Evolutionary conservation across 2,797 vertebrate species (phyloP), one percentile per base, ranked within the genome.

Genomic region (Lemur catta): DNA sequence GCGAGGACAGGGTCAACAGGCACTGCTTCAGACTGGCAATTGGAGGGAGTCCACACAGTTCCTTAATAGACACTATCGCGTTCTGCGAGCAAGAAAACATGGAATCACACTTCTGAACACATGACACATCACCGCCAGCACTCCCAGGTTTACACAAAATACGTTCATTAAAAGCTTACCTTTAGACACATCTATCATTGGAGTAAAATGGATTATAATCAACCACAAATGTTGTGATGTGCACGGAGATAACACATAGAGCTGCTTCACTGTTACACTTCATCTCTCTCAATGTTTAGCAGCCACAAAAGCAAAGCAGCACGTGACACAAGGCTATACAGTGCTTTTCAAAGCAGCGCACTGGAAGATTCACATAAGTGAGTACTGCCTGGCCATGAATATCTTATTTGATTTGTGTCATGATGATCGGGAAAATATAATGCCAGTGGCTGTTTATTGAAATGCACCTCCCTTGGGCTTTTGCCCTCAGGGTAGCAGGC

Each of bases 1-100:
- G 98, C 0, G 99, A 99, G 95, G 99, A 99, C 98, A 99, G 98
- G 52, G 99, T 99, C 98, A 99, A 98, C 98, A 99, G 99, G 98
- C 99, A 99, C 98, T 99, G 99, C 98, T 99, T 99, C 95, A 99
- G 98, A 97, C 99, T 99, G 88, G 99, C 99, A 89, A 99, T 99
- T 26, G 99, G 98, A 81, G 99, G 99, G 97, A 99, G 99, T 98
- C 99, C 99, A 61, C 99, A 99, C 96, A 99, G 99, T 98, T 99
- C 99, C 98, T 99, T 99, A 96, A 99, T 98, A 1, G 99, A 99
- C 96, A 99, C 98, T 2, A 99, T 99, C 78, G 99, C 98, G 4
- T 99, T 99, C 99, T 99, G 98, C 6, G 55, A 90, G 81, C 94
- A 76, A 88, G 55, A 95, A 96, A 93, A 94, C 59, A 92, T 6